These are phyloP conservation scores for Pempheris klunzingeri DNA, from an alignment of 2,797 vertebrate genomes.

Conservation along the genomic window DNA sequence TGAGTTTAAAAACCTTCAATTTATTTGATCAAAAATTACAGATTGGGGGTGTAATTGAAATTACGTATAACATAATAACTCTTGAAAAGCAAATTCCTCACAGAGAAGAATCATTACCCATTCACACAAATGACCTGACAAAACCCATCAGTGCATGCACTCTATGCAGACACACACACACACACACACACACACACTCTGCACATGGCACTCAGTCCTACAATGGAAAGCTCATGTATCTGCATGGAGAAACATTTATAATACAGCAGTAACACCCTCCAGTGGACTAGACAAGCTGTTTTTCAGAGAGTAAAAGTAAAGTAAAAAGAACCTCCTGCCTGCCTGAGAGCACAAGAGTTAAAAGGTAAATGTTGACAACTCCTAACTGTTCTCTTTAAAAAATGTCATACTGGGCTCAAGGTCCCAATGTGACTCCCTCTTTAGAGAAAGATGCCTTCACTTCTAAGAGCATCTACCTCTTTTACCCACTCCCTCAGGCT, in stretches of 20 bases:
- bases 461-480: slow-evolving; percentile 28
- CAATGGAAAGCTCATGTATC: slow-evolving; percentile 36
- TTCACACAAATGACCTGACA: slow-evolving; percentile 1
- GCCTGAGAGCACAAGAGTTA: slow-evolving; percentile 23
- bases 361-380: slow-evolving; percentile 52
- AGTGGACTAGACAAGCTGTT: slow-evolving; percentile 35
- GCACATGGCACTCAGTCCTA: slow-evolving; percentile 15
- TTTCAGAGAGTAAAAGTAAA: slow-evolving; percentile 31
- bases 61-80: neutral
- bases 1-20: neutral
- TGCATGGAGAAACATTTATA: slow-evolving; percentile 37
- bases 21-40: neutral
- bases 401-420: slow-evolving; percentile 20
- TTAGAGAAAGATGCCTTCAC: slow-evolving; percentile 31
- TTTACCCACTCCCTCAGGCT: slow-evolving; percentile 27
- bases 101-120: neutral
- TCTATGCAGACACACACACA: neutral
- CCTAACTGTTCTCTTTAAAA: slow-evolving; percentile 41
- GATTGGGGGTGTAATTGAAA: neutral
- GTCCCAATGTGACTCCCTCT: slow-evolving; percentile 26
- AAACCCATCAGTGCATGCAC: neutral
- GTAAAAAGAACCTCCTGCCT: slow-evolving; percentile 10
- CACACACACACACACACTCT: slow-evolving; percentile 9
- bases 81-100: neutral
- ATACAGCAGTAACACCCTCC: slow-evolving; percentile 40